phyloP scores from a whole-genome alignment of 2,888 invertebrate genomes.

The Apeira syringaria region DNA sequence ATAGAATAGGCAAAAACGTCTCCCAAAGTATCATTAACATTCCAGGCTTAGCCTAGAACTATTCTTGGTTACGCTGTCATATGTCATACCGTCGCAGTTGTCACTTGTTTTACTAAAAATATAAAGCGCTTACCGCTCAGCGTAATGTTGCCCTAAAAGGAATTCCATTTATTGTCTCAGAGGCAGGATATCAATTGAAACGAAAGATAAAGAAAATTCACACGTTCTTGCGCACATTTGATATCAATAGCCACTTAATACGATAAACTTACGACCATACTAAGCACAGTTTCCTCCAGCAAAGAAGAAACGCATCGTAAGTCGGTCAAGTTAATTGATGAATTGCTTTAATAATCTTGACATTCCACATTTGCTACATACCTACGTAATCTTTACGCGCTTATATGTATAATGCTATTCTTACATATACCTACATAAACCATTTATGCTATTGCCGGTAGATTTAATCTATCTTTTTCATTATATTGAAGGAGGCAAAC shows the following conservation, averaged over 20 bases:
- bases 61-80: too few species aligned
- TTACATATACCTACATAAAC: constrained; percentile 10
- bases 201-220: constrained; percentile 10
- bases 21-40: too few species aligned
- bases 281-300: constrained; percentile 2
- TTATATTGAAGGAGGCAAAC: constrained; percentile 16
- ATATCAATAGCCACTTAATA: constrained; percentile 9
- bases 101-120: constrained; percentile 5
- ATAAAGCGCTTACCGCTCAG: too few species aligned
- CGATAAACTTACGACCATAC: background rate
- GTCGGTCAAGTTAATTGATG: constrained; percentile 66
- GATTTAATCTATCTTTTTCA: constrained; percentile 3
- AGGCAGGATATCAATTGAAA: constrained; percentile 17
- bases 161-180: constrained; percentile 6
- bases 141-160: constrained; percentile 5
- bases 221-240: constrained; percentile 15
- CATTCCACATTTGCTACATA: constrained; percentile 44
- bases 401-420: constrained; percentile 10
- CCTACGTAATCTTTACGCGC: constrained; percentile 14
- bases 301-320: constrained; percentile 42
- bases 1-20: too few species aligned
- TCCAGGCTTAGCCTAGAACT: too few species aligned
- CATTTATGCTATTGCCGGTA: constrained; percentile 4
- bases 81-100: too few species aligned
- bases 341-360: constrained; percentile 57